These are phyloP conservation scores for Tragelaphus buxtoni DNA, from an alignment of 2,113 vertebrate species.

Conservation along the genomic window DNA sequence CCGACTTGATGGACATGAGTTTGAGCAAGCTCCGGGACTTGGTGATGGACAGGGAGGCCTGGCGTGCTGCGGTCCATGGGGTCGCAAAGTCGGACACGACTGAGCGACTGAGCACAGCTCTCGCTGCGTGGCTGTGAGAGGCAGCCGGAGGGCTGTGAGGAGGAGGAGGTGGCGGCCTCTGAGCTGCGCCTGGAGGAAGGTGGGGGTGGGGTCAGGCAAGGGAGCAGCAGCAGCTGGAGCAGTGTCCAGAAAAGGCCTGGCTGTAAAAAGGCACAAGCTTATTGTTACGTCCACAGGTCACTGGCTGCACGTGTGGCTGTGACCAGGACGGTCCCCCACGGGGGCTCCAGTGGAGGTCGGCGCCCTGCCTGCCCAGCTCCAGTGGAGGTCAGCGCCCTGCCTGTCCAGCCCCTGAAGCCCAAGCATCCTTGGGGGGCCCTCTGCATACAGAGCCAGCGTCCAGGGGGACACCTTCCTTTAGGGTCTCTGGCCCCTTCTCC, in stretches of 20 bases:
- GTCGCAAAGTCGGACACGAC: neutral
- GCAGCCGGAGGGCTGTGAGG: neutral
- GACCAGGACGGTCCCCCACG: neutral
- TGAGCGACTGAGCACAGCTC: neutral
- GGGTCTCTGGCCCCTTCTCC: neutral
- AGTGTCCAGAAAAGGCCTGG: neutral
- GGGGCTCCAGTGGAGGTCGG: neutral
- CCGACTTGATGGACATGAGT: neutral
- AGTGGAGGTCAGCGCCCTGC: neutral
- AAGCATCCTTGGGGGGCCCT: neutral
- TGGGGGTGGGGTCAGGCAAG: neutral
- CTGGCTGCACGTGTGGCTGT: neutral
- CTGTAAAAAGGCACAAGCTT: neutral
- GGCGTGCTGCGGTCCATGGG: neutral
- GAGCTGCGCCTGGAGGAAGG: neutral
- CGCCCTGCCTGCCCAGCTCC: rapidly evolving
- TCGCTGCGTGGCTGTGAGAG: neutral
- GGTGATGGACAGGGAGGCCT: neutral
- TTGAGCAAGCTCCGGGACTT: neutral
- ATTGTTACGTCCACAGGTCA: neutral
- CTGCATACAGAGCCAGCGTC: neutral
- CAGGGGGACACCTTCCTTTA: neutral
- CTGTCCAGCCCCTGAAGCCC: neutral
- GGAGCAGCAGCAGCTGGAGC: neutral
- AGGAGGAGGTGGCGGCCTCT: rapidly evolving